Conservation (phyloP, 2,113 vertebrate species). For the Chaetodon trifascialis region DNA sequence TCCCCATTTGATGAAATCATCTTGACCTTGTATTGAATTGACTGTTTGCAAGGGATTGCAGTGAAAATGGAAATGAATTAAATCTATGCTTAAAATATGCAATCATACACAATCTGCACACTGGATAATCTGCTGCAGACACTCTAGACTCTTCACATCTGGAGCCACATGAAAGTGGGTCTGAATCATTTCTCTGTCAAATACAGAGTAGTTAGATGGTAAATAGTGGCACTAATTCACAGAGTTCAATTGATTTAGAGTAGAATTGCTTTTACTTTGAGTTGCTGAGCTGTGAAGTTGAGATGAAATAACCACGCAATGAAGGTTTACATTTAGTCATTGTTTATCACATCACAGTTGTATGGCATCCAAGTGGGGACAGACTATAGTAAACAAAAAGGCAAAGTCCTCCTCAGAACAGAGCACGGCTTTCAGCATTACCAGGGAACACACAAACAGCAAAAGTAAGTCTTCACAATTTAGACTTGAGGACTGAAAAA, state of each 20-base stretch:
- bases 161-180: neutral
- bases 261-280: neutral
- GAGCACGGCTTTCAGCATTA: neutral
- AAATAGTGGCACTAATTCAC: neutral
- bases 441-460: neutral
- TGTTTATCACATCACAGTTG: conserved; percentile 16
- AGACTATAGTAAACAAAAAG: neutral
- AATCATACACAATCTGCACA: neutral
- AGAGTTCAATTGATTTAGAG: neutral
- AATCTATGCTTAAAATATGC: neutral
- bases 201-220: neutral
- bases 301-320: conserved; percentile 4
- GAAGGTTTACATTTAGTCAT: neutral
- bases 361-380: neutral
- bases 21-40: neutral
- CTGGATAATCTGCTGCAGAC: neutral
- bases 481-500: neutral
- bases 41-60: neutral
- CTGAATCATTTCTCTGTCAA: neutral
- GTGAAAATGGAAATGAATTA: neutral
- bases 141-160: neutral
- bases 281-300: neutral
- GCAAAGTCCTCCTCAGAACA: neutral
- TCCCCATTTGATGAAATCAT: neutral
- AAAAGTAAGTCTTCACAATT: neutral